These are phyloP conservation scores for Drymonia ruficornis DNA, from an alignment of 2,888 invertebrate species.

Conservation along the genomic window DNA sequence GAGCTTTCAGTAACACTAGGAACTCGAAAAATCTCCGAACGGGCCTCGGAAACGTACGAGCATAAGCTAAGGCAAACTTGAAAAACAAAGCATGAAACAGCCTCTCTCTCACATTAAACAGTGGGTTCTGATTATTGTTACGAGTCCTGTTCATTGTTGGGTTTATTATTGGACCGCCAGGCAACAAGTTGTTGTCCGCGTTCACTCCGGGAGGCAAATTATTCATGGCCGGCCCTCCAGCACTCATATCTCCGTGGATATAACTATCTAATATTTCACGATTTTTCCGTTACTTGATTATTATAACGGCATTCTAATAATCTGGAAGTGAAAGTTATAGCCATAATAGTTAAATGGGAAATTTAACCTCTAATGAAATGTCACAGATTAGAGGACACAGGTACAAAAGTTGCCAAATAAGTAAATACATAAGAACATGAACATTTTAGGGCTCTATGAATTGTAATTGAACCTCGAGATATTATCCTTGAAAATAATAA, in stretches of 20 bases:
- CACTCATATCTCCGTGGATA: constrained; percentile 57
- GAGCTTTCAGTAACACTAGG: constrained; percentile 90
- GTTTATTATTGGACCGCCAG: constrained; percentile 84
- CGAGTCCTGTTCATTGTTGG: constrained; percentile 79
- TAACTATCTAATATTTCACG: constrained; percentile 18
- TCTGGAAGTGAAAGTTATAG: constrained; percentile 66
- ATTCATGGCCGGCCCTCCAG: constrained; percentile 67
- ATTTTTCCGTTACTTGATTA: constrained; percentile 22
- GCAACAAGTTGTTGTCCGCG: constrained; percentile 80
- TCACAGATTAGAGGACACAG: constrained; percentile 61
- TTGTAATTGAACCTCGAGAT: neutral
- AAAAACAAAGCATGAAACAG: constrained; percentile 98
- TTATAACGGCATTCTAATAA: constrained; percentile 52
- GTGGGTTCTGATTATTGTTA: constrained; percentile 89
- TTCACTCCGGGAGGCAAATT: constrained; percentile 79
- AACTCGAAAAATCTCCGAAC: constrained; percentile 93
- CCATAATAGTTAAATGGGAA: constrained; percentile 11
- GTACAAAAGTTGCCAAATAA: constrained; percentile 35
- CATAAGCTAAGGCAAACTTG: constrained; percentile 96
- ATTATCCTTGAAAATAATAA: constrained; percentile 9
- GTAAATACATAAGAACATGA: constrained; percentile 8
- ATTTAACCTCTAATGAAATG: constrained; percentile 53
- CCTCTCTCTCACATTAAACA: constrained; percentile 94
- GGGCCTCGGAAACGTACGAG: constrained; percentile 93
- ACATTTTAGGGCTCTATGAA: too few species aligned